Percentiles rank a stretch among this genome's conserved stretches.
Conservation (phyloP, 2,113 vertebrate species). For the Oriolus oriolus region DNA sequence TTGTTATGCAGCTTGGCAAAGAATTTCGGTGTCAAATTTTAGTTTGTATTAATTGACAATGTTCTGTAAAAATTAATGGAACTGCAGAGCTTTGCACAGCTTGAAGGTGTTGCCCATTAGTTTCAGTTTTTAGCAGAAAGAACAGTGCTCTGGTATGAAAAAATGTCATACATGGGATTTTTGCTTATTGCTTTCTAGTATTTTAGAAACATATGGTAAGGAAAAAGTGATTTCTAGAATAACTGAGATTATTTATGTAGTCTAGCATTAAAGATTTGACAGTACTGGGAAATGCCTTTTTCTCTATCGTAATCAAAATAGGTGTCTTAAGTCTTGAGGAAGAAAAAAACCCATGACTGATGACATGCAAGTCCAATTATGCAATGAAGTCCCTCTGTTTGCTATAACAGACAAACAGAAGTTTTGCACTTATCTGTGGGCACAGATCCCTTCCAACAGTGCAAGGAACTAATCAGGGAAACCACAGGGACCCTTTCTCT, state of each 20-base stretch:
- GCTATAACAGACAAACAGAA: background rate
- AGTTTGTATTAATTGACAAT: background rate
- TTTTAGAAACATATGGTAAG: background rate
- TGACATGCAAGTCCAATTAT: background rate
- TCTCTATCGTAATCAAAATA: background rate
- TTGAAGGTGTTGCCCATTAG: background rate
- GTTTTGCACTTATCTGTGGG: background rate
- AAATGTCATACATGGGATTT: background rate
- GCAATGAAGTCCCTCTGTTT: background rate
- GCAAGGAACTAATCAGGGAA: background rate
- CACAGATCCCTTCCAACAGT: background rate
- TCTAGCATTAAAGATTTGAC: background rate
- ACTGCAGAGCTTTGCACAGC: background rate
- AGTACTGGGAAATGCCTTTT: background rate
- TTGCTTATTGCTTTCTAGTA: background rate
- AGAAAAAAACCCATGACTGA: background rate
- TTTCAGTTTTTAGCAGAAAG: background rate
- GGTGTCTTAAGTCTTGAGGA: background rate
- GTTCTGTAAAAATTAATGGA: background rate
- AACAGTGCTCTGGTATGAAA: background rate
- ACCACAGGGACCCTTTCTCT: background rate
- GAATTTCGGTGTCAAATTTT: background rate
- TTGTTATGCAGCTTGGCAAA: background rate
- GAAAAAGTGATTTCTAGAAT: background rate
- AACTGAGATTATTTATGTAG: background rate